Evolutionary conservation across 2,888 invertebrate genomes (phyloP).

Genomic region (Drosophila rellima): DNA sequence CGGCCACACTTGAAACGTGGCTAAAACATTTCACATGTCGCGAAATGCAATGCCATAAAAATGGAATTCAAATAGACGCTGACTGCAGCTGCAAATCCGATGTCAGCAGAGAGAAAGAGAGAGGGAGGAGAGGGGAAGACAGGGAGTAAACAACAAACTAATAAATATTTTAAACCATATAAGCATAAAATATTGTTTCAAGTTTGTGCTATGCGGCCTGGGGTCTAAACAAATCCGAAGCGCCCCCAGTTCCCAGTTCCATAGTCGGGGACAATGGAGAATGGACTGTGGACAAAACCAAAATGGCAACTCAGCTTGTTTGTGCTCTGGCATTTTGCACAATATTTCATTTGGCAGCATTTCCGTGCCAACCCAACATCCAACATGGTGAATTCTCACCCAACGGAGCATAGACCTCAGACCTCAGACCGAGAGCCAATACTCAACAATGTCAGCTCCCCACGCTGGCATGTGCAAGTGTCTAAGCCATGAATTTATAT

Average conservation of each 20-base stretch:
- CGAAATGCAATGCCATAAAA: constrained; percentile 53
- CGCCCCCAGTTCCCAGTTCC: constrained; percentile 15
- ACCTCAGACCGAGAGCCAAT: constrained; percentile 8
- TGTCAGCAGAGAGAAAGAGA: constrained; percentile 18
- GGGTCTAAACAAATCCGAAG: constrained; percentile 29
- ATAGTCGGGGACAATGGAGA: constrained; percentile 24
- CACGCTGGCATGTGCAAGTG: constrained; percentile 70
- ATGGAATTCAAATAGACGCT: constrained; percentile 46
- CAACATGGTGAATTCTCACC: neutral
- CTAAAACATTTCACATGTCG: constrained; percentile 24
- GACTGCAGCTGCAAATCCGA: constrained; percentile 48
- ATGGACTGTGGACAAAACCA: constrained; percentile 10
- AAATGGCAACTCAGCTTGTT: constrained; percentile 65
- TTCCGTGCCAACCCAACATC: constrained; percentile 48
- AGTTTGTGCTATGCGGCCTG: constrained; percentile 38
- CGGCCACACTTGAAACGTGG: constrained; percentile 4
- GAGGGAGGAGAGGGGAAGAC: constrained; percentile 4
- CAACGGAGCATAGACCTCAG: neutral
- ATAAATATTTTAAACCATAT: constrained; percentile 72
- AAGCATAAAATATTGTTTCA: constrained; percentile 77
- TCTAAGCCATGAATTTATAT: constrained; percentile 80
- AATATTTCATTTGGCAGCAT: constrained; percentile 72
- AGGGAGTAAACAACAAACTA: constrained; percentile 66
- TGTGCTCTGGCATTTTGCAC: constrained; percentile 57
- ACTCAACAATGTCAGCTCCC: constrained; percentile 13